Base-by-base conservation (phyloP, 2,888 invertebrate genomes). In the Caenorhabditis doughertyi region DNA sequence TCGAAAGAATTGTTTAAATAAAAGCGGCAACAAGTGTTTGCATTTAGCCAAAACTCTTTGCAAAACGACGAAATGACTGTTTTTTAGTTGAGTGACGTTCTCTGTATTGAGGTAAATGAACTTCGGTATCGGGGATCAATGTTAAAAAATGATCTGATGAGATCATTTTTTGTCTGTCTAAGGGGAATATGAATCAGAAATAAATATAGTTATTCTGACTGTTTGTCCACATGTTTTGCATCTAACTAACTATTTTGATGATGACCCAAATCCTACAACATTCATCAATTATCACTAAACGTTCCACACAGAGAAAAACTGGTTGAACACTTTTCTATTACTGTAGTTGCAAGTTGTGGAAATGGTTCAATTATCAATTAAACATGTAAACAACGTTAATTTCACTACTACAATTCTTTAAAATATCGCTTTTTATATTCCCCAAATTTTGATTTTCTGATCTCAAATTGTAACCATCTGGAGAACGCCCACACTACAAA, bases 11-110 rank as follows among this genome's bases (percentile, higher is more conserved):
- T 65, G 53, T 53, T 47, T 58, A 56, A 74, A 74, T 58, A 67
- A 27, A 56, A 74, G 39, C 35, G 35, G 35, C n/a, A 65, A 74
- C 65, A 74, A 74, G 67, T 74, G 74, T 74, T 74, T 74, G 47
- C 55, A 67, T 56, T 58, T 65, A 39, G 35, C 32, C 44, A 42
- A 39, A 32, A 35, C 53, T 72, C 49, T 39, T 39, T 58, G 23
- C 39, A 39, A 39, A 35, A 23, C 39, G 39, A 5, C 39, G n/a
- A n/a, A n/a, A 39, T 39, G 39, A 23, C 32, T 32, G 9, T 55
- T 56, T 32, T 56, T 56, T 56, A 8, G 27, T 9, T 27, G 29
- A 27, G 55, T 39, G 39, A 39, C 39, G 39, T 8, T 39, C 11
- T 21, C 16, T n/a, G 18, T 27, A 27, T 23, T 55, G 53, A 32